Conservation (phyloP, 2,888 invertebrate genomes). For the Criorhina ranunculi region DNA sequence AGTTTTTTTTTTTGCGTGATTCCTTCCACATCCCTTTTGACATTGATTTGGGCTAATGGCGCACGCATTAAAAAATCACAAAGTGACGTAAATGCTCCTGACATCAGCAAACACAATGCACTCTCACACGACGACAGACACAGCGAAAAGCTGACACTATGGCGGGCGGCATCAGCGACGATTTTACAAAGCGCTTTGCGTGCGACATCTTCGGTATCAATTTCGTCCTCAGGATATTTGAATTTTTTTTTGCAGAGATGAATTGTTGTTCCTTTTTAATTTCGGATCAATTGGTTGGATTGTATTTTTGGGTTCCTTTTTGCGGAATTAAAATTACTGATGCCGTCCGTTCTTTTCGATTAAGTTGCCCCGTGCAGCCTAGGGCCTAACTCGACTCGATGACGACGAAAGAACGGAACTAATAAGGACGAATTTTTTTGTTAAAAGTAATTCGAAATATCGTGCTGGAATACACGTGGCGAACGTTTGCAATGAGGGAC, state of each 20-base stretch:
- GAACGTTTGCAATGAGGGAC: not conserved
- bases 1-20: slow-evolving; percentile 26
- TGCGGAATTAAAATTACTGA: slow-evolving; percentile 52
- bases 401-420: slow-evolving; percentile 23
- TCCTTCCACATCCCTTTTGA: slow-evolving; percentile 54
- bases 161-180: slow-evolving; percentile 39
- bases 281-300: slow-evolving; percentile 13
- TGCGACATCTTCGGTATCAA: slow-evolving; percentile 70
- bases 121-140: not conserved
- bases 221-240: slow-evolving; percentile 71
- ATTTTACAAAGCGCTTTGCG: slow-evolving; percentile 59
- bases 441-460: not conserved
- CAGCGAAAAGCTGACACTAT: not conserved
- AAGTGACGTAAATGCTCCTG: slow-evolving; percentile 68
- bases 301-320: slow-evolving; percentile 8
- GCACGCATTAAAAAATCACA: slow-evolving; percentile 56
- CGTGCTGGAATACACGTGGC: slow-evolving; percentile 26
- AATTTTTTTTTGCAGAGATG: slow-evolving; percentile 24
- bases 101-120: slow-evolving; percentile 65
- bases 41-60: slow-evolving; percentile 74
- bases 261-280: slow-evolving; percentile 25
- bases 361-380: slow-evolving; percentile 60
- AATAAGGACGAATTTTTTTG: slow-evolving; percentile 46
- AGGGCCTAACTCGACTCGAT: slow-evolving; percentile 1
- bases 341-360: slow-evolving; percentile 65